Conservation (phyloP, 2,888 invertebrate genomes). For the Aspidiotus rigidus region DNA sequence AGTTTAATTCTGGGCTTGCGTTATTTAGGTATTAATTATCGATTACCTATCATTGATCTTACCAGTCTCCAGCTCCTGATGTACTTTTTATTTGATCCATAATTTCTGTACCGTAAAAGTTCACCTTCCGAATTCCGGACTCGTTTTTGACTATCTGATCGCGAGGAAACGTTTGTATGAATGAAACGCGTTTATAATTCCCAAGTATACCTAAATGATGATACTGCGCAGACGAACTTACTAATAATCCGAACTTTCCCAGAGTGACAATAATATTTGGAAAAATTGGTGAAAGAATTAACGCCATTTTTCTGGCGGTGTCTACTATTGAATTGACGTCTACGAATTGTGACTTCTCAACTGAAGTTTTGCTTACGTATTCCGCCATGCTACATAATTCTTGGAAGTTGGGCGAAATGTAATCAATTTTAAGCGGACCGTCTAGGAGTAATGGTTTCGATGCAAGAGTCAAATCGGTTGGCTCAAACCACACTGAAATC, state of each 20-base stretch:
- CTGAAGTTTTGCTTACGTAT: conserved; percentile 41
- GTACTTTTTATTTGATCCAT: no score
- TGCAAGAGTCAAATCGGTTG: conserved; percentile 72
- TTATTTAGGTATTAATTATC: background rate
- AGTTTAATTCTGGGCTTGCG: no score
- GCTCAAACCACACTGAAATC: conserved; percentile 73
- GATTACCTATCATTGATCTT: background rate
- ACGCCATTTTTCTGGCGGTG: conserved; percentile 18
- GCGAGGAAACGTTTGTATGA: no score
- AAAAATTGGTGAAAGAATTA: conserved; percentile 9
- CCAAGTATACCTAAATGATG: no score
- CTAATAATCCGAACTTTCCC: conserved; percentile 37
- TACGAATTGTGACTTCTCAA: background rate
- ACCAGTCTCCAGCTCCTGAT: conserved; percentile 38
- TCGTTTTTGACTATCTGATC: no score
- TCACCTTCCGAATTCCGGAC: no score
- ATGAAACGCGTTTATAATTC: no score
- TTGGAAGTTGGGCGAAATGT: conserved; percentile 69
- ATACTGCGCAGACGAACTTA: conserved; percentile 27
- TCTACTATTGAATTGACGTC: conserved; percentile 10
- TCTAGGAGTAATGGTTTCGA: conserved; percentile 55
- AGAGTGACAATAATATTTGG: conserved; percentile 38
- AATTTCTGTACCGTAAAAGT: no score
- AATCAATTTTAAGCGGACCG: conserved; percentile 47
- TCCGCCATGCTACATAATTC: conserved; percentile 62